phyloP scores from a whole-genome alignment of 2,888 invertebrate genomes.

The Pheosia tremula region DNA sequence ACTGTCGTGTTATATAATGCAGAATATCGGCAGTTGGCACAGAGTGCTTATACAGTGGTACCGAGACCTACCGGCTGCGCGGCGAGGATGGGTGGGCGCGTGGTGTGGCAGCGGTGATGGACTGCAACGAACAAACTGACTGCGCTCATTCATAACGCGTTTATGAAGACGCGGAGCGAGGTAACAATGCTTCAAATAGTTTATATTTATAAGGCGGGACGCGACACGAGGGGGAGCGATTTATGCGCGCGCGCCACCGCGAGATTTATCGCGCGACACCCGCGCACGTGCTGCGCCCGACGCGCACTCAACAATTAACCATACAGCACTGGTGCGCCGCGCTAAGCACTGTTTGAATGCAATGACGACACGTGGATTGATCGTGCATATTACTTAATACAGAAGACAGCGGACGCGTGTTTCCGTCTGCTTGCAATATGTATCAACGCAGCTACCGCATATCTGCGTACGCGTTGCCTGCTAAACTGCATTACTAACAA shows the following conservation, averaged over 20 bases:
- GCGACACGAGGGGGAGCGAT: slow-evolving; percentile 32
- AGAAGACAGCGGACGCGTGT: slow-evolving; percentile 3
- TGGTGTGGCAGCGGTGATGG: slow-evolving; percentile 10
- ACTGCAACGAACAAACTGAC: slow-evolving; percentile 5
- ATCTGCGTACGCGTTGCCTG: no score
- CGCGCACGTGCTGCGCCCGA: slow-evolving; percentile 32
- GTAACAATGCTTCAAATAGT: slow-evolving; percentile 38
- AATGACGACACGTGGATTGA: slow-evolving; percentile 7
- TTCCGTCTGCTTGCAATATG: not conserved
- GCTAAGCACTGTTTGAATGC: not conserved
- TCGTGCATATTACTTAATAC: not conserved
- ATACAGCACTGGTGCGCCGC: not conserved
- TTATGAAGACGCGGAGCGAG: slow-evolving; percentile 32
- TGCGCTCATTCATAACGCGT: slow-evolving; percentile 40
- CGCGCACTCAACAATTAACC: not conserved
- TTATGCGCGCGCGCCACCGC: slow-evolving; percentile 39
- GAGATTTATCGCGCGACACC: slow-evolving; percentile 51
- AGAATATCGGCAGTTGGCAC: no score
- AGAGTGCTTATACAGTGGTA: no score
- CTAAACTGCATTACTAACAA: no score
- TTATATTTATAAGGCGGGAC: slow-evolving; percentile 31
- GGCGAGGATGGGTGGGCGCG: slow-evolving; percentile 14
- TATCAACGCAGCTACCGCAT: not conserved
- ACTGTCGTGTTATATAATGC: no score
- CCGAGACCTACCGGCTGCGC: not conserved